Base-by-base conservation (phyloP, 1,140 invertebrate genomes). In the Holotrichia oblita region DNA sequence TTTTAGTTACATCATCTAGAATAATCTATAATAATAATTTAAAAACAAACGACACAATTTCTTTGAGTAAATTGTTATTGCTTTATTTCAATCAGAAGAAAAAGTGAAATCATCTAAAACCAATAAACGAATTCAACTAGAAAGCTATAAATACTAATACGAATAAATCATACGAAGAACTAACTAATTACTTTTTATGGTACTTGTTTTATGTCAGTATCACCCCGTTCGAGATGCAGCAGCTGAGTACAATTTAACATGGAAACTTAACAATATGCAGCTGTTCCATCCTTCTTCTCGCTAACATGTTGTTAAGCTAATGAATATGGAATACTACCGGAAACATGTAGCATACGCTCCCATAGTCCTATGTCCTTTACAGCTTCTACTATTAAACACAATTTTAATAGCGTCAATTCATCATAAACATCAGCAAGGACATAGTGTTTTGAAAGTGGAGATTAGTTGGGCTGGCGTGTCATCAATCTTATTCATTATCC, bases 351-450 rank as follows among this genome's bases (percentile, higher is more conserved):
- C 48, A 55, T 14, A 14, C 14, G 14, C 17, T 17, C 8, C 9
- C 2, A 44, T 7, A 55, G n/a, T 14, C n/a, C n/a, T 48, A 55
- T 14, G 17, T 14, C 3, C 48, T 17, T 55, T 17, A 14, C 17
- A 1, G 48, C 14, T 0, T 17, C 48, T 55, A 55, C 48, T 3
- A 17, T 14, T 17, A 55, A 55, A 55, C 48, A 55, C 48, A 14
- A 55, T 55, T 55, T 55, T 55, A 55, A 55, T 55, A 55, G 48
- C 48, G 48, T 55, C 14, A 55, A 55, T 55, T 55, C 48, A 55
- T 55, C 48, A 55, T 55, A 55, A 55, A 55, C 48, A 55, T 14
- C 14, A 17, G 48, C 48, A 55, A 55, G 48, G 48, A 55, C 48
- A 55, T 17, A 17, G 12, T 55, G 48, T 55, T 55, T 55, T 55